Base-by-base conservation (phyloP, 1,140 invertebrate species). In the Leptinotarsa texana region DNA sequence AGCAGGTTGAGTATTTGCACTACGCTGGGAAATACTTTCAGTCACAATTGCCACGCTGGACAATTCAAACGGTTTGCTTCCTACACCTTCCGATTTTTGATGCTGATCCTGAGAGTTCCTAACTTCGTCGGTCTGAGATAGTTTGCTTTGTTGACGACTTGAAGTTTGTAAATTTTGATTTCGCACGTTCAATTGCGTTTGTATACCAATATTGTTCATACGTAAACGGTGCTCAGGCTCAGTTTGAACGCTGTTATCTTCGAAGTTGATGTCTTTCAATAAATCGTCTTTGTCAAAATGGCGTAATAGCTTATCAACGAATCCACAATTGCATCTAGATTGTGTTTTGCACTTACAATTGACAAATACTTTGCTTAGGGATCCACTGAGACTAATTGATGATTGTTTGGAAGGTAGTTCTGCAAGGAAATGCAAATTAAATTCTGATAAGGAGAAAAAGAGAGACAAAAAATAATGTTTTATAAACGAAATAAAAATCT, bases 311-410 rank as follows among this genome's bases (percentile, higher is more conserved):
- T 74, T 78, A 17, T 75, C 63, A 8, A 78, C 77, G 72, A 80
- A 77, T 13, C 69, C 65, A 47, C 79, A 80, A 4, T 67, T 74
- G 48, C 77, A 78, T 17, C 63, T 69, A 3, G 65, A 62, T 18
- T 68, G 42, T 24, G 65, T 13, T n/a, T 70, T 75, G 63, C 79
- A 80, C 18, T 71, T 69, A 51, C 79, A 80, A 42, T 77, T 75
- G 21, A 73, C n/a, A 49, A 80, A 78, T 1, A 76, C 65, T 51
- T 77, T 74, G n/a, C 33, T 73, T 13, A 73, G 68, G 4, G 68
- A 69, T 69, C 68, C 68, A 42, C 21, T 22, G 6, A 13, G 15
- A 11, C 3, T 48, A 15, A 48, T 42, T 24, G 63, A 24, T 65
- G 63, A 65, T 65, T 17, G 21, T 65, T 24, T 22, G 3, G 63